Evolutionary conservation across 2,113 vertebrate species (phyloP).

Genomic region (Datnioides undecimradiatus): DNA sequence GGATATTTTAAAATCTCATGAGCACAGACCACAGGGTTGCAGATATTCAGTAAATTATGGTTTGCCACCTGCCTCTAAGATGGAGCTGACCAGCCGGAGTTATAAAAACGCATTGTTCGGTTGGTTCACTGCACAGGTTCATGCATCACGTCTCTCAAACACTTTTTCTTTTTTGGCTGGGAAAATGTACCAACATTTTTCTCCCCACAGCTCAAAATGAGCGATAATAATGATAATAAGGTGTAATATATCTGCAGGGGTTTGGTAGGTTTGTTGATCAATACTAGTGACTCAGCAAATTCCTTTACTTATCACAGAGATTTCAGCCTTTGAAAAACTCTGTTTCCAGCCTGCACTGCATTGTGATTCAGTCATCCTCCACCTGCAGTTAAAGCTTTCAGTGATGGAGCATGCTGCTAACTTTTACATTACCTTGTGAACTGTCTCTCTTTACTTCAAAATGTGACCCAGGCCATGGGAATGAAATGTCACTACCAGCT

Average conservation of each 20-base stretch:
- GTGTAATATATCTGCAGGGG: constrained; percentile 10
- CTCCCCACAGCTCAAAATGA: constrained; percentile 7
- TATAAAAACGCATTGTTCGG: background rate
- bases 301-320: constrained; percentile 5
- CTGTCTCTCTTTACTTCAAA: background rate
- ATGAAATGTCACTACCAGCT: background rate
- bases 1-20: background rate
- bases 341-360: background rate
- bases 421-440: background rate
- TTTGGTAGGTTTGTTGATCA: constrained; percentile 43
- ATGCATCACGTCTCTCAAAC: background rate
- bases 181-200: background rate
- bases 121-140: background rate
- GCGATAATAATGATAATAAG: constrained; percentile 19
- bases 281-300: constrained; percentile 30
- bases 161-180: background rate
- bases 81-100: background rate
- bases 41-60: background rate
- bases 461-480: background rate
- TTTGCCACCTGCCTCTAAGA: background rate
- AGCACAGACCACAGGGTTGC: background rate
- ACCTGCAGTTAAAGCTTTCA: background rate
- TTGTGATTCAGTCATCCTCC: background rate
- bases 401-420: background rate
- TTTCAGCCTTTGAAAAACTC: constrained; percentile 4